Percentiles rank a stretch among this genome's conserved stretches.
These are phyloP conservation scores for Rutpela maculata DNA, from an alignment of 2,888 invertebrate species.

Conservation along the genomic window DNA sequence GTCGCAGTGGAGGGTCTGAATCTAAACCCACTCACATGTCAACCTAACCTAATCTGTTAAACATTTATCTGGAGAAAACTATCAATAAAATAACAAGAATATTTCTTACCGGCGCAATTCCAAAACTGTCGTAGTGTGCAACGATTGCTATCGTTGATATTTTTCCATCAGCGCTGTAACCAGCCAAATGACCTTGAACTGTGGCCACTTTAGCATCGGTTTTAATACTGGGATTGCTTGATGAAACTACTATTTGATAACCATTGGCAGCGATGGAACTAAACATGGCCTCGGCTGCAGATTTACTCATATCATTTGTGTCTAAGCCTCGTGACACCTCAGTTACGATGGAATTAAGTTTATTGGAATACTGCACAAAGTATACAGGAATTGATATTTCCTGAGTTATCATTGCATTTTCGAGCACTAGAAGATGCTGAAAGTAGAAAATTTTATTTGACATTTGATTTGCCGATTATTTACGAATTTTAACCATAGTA, in stretches of 20 bases:
- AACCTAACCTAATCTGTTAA: too few species aligned
- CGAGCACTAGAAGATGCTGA: conserved; percentile 85
- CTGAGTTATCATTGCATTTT: conserved; percentile 86
- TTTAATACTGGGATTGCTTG: conserved; percentile 82
- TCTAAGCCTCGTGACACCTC: conserved; percentile 84
- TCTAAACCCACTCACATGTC: too few species aligned
- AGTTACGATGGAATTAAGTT: conserved; percentile 84
- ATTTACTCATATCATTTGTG: conserved; percentile 83
- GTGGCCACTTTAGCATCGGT: conserved; percentile 90
- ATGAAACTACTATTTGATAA: conserved; percentile 92
- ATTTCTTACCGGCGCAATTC: conserved; percentile 89
- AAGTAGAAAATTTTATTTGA: conserved; percentile 39
- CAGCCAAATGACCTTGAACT: conserved; percentile 88
- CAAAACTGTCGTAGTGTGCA: conserved; percentile 95
- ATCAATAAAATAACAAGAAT: too few species aligned
- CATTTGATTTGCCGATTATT: not conserved
- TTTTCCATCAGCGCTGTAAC: conserved; percentile 80
- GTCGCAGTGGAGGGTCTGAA: too few species aligned
- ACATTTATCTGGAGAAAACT: too few species aligned
- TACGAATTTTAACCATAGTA: not conserved
- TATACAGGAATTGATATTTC: conserved; percentile 91
- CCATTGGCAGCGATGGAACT: conserved; percentile 95
- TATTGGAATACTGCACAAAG: conserved; percentile 85
- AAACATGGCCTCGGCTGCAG: conserved; percentile 89
- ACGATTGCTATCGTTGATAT: conserved; percentile 91